These are phyloP conservation scores for Camponotus fellah DNA, from an alignment of 2,888 invertebrate genomes.

Conservation along the genomic window DNA sequence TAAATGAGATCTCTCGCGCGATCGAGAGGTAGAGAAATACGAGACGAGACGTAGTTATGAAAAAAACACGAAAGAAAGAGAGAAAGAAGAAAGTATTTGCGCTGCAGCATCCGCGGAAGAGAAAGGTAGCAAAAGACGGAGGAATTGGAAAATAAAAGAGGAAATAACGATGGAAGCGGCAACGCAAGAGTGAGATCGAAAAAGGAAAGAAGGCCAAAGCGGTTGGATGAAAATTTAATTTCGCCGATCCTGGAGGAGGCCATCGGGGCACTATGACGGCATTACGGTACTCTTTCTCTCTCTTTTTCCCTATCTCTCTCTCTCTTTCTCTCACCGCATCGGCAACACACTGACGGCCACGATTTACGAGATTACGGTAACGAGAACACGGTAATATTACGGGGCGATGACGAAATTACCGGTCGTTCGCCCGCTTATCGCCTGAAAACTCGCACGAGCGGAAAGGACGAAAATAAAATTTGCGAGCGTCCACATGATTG, in stretches of 20 bases:
- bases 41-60: constrained; percentile 33
- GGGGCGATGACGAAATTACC: constrained; percentile 65
- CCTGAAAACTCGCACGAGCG: constrained; percentile 43
- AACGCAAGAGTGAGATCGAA: constrained; percentile 18
- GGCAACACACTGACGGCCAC: constrained; percentile 55
- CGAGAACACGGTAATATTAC: constrained; percentile 65
- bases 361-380: constrained; percentile 69
- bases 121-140: constrained; percentile 24
- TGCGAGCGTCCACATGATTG: constrained; percentile 40
- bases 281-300: constrained; percentile 42
- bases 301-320: not conserved
- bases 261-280: constrained; percentile 31
- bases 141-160: constrained; percentile 28
- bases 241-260: constrained; percentile 65
- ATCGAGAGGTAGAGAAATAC: constrained; percentile 28
- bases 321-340: not conserved
- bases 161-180: constrained; percentile 13
- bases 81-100: constrained; percentile 22
- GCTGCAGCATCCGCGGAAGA: constrained; percentile 11
- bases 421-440: constrained; percentile 51
- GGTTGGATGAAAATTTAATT: constrained; percentile 77
- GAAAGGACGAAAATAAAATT: constrained; percentile 49
- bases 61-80: constrained; percentile 18
- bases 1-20: constrained; percentile 11
- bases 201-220: constrained; percentile 59